phyloP scores from a whole-genome alignment of 2,888 invertebrate genomes.

The Athripsodes cinereus region DNA sequence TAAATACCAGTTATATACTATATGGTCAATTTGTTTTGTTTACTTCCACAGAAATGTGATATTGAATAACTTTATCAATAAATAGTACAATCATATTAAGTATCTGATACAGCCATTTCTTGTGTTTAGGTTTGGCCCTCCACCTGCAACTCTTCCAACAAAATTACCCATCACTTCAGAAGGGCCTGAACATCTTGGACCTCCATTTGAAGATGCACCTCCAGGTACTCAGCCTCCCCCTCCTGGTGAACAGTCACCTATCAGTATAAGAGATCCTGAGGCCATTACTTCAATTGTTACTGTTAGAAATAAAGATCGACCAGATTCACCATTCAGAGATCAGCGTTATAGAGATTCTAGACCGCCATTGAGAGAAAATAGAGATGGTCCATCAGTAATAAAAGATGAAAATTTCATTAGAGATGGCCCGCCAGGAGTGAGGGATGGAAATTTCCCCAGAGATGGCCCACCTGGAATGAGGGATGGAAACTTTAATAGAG shows the following conservation, averaged over 20 bases:
- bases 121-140: slow-evolving; percentile 37
- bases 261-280: slow-evolving; percentile 42
- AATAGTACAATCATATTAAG: no score
- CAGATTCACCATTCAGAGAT: slow-evolving; percentile 39
- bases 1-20: no score
- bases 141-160: neutral
- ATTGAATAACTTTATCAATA: no score
- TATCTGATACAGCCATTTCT: no score
- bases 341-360: slow-evolving; percentile 40
- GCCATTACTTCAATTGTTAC: slow-evolving; percentile 36
- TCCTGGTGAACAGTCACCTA: slow-evolving; percentile 54
- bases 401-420: slow-evolving; percentile 15
- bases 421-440: slow-evolving; percentile 15
- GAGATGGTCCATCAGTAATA: no score
- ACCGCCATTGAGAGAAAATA: slow-evolving; percentile 16
- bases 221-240: slow-evolving; percentile 59
- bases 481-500: slow-evolving; percentile 31
- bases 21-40: no score
- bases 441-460: slow-evolving; percentile 17
- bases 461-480: slow-evolving; percentile 30
- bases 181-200: slow-evolving; percentile 37
- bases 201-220: slow-evolving; percentile 52
- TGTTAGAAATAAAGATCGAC: slow-evolving; percentile 33
- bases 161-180: slow-evolving; percentile 35
- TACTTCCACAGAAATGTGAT: no score